Percentiles rank a stretch among this genome's conserved stretches.
Evolutionary conservation across 2,797 vertebrate genomes (phyloP).

Genomic region (Catostomus latipinnis): DNA sequence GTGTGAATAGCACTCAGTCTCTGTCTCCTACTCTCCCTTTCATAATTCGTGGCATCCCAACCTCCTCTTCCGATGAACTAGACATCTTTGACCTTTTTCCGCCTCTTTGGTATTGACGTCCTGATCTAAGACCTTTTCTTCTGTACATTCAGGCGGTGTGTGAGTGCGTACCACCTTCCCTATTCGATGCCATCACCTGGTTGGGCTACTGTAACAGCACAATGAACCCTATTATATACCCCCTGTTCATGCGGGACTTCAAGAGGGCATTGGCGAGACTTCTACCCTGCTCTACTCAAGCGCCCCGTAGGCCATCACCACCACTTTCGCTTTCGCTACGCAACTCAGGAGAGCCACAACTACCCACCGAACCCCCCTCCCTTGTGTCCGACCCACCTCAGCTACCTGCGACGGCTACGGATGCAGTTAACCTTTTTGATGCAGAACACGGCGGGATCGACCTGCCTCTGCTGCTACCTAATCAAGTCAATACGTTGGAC

Average conservation of each 20-base stretch:
- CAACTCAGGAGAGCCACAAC: conserved; percentile 89
- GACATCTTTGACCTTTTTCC: conserved; percentile 54
- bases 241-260: conserved; percentile 98
- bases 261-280: conserved; percentile 90
- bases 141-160: conserved; percentile 85
- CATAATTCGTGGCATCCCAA: conserved; percentile 65
- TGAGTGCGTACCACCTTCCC: conserved; percentile 82
- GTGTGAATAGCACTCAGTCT: conserved; percentile 73
- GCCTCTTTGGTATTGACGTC: conserved; percentile 34
- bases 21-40: conserved; percentile 36
- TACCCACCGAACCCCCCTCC: conserved; percentile 78
- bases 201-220: conserved; percentile 99
- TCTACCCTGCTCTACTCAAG: conserved; percentile 83
- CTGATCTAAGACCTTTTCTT: conserved; percentile 35
- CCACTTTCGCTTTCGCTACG: conserved; percentile 88
- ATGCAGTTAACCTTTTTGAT: conserved; percentile 78
- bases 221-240: conserved; percentile 98
- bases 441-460: conserved; percentile 69
- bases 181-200: conserved; percentile 96
- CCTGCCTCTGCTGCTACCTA: conserved; percentile 72
- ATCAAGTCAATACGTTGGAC: conserved; percentile 78
- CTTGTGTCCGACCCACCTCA: conserved; percentile 77
- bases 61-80: conserved; percentile 56
- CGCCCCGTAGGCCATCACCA: conserved; percentile 83
- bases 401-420: conserved; percentile 65